A percentile compares a stretch with the other conserved stretches of the same genome.
Evolutionary conservation across 2,888 invertebrate genomes (phyloP).

Genomic region (Cheilosia variabilis): DNA sequence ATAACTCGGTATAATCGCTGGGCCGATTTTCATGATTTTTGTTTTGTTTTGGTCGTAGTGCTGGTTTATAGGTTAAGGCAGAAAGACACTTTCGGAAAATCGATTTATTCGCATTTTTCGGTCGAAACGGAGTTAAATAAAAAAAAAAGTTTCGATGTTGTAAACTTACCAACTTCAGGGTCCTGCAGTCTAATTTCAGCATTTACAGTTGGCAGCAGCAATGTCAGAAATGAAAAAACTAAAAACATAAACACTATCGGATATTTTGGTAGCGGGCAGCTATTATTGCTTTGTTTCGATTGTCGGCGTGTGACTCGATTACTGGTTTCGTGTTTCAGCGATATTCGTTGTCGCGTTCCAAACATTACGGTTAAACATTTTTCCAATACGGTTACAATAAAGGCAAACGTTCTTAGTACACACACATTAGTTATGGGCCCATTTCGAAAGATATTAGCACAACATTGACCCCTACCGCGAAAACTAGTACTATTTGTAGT

Average conservation of each 20-base stretch:
- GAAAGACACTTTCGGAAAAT: too few species aligned
- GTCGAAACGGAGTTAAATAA: background rate
- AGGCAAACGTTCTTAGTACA: conserved; percentile 64
- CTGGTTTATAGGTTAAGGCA: too few species aligned
- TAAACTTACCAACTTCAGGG: conserved; percentile 56
- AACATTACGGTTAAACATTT: conserved; percentile 59
- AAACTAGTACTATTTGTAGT: conserved; percentile 49
- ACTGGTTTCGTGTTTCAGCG: conserved; percentile 35
- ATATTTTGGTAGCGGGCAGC: conserved; percentile 50
- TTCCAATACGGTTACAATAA: conserved; percentile 52
- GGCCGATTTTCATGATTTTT: too few species aligned
- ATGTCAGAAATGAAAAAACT: conserved; percentile 48
- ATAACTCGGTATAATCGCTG: too few species aligned
- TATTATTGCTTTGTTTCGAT: conserved; percentile 40
- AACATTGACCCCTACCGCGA: conserved; percentile 50
- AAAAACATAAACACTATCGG: conserved; percentile 53
- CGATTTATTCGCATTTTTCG: too few species aligned
- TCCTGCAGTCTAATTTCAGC: conserved; percentile 51
- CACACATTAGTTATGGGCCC: conserved; percentile 16
- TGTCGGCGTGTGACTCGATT: conserved; percentile 49
- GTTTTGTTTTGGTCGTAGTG: too few species aligned
- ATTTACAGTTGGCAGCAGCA: conserved; percentile 37
- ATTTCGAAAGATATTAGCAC: conserved; percentile 32
- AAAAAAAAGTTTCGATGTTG: background rate
- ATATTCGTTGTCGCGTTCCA: conserved; percentile 47